A percentile compares a stretch with the other conserved stretches of the same genome.
These are phyloP conservation scores for Macrotrachela quadricornifera DNA, from an alignment of 1,140 invertebrate species.

Conservation along the genomic window DNA sequence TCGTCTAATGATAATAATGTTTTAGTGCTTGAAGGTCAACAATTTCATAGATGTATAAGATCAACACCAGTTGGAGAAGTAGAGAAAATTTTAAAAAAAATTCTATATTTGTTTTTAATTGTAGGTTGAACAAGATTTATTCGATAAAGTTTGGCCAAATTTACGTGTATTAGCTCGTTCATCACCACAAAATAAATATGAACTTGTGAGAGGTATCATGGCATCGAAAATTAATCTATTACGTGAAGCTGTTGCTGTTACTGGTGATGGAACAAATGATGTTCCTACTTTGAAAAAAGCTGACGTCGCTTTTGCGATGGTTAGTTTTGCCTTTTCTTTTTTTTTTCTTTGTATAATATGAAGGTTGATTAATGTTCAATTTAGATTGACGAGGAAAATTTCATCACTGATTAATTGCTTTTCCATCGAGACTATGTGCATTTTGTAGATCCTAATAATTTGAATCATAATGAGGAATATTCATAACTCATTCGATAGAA, in stretches of 20 bases:
- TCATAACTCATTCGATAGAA: no score
- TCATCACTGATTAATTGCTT: no score
- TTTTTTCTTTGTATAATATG: no score
- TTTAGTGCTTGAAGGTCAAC: constrained; percentile 85
- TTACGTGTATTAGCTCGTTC: constrained; percentile 82
- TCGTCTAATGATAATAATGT: constrained; percentile 72
- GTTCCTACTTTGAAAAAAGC: constrained; percentile 94
- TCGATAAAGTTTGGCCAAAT: constrained; percentile 94
- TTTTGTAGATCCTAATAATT: no score
- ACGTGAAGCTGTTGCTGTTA: constrained; percentile 93
- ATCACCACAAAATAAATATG: constrained; percentile 95
- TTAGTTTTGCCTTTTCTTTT: no score
- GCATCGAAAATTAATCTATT: constrained; percentile 70
- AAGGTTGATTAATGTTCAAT: no score
- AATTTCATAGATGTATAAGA: constrained; percentile 71
- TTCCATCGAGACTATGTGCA: no score
- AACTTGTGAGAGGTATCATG: constrained; percentile 91
- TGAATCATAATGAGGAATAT: no score
- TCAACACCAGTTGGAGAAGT: constrained; percentile 38
- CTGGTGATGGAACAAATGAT: constrained; percentile 95
- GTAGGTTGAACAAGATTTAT: constrained; percentile 10
- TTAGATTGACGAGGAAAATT: no score
- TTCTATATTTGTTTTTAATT: no score
- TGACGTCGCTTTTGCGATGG: constrained; percentile 98
- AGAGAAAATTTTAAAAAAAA: constrained; percentile 39